Conservation (phyloP, 2,888 invertebrate species). For the Zygogramma bicolorata region DNA sequence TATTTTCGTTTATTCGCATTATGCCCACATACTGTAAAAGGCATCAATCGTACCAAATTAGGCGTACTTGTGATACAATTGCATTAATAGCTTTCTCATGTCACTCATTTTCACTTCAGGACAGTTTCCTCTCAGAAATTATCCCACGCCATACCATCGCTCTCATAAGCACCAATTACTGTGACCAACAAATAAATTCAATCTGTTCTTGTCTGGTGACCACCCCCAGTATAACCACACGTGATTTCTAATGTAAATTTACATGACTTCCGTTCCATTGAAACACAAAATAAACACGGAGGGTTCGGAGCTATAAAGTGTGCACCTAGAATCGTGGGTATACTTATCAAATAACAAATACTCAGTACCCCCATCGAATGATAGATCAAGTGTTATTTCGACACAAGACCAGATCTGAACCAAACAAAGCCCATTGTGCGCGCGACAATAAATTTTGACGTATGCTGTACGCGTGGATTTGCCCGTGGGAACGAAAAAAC, state of each 20-base stretch:
- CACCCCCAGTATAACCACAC: conserved; percentile 19
- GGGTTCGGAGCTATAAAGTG: background rate
- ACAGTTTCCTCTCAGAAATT: conserved; percentile 14
- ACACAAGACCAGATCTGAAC: background rate
- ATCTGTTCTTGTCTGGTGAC: conserved; percentile 24
- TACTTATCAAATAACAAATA: background rate
- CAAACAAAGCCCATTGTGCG: conserved; percentile 36
- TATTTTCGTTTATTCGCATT: too few relatives aligned
- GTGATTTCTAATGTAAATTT: conserved; percentile 38
- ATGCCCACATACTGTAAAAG: background rate
- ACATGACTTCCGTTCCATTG: conserved; percentile 39
- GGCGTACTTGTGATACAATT: background rate
- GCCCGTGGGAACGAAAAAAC: conserved; percentile 51
- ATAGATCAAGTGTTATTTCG: background rate
- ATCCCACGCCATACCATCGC: conserved; percentile 19
- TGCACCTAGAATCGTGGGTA: conserved; percentile 5
- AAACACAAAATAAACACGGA: conserved; percentile 15
- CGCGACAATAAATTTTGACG: conserved; percentile 44
- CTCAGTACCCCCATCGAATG: conserved; percentile 1
- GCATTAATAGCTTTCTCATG: conserved; percentile 11
- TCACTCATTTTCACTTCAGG: conserved; percentile 11
- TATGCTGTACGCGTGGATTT: conserved; percentile 49
- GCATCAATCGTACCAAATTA: background rate
- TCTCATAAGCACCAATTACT: conserved; percentile 17
- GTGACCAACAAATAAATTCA: conserved; percentile 24